Base-by-base conservation (phyloP, 2,113 vertebrate genomes). In the Corythornis cristatus region DNA sequence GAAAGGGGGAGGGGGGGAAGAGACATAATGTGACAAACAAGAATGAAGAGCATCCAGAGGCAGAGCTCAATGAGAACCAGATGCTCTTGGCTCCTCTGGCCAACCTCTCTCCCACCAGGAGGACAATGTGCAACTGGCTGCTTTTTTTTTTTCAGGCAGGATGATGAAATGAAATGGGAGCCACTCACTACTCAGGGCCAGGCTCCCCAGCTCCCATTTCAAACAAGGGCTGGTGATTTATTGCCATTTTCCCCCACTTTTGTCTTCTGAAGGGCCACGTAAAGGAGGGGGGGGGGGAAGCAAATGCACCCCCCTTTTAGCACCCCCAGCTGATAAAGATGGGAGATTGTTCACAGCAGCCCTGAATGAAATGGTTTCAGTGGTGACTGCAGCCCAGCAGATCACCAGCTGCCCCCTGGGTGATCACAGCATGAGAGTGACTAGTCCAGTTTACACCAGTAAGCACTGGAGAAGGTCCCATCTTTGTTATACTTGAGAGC, bases 61-160 rank as follows among this genome's bases (percentile, higher is more conserved):
- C 95, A 87, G 26, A 35, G 40, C 60, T 84, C 43, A 78, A 96
- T 77, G 67, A 94, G 80, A 97, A 96, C 94, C 97, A 97, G 97
- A 97, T 96, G 97, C 68, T 90, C 45, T 35, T 16, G 2, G 29
- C 50, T 75, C 29, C 66, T 74, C 84, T 65, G 42, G 72, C 80
- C 82, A 80, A 50, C 25, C 33, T 88, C 93, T 45, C 18, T 70
- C 67, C 51, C 14, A 64, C 75, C 50, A 88, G 90, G 33, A 84
- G 53, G 87, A 72, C 3, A 1, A 67, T 2, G 8, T 57, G 48
- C 64, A 74, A 21, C 50, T 26, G 37, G 17, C 54, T 21, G 58
- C 60, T 86, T 87, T 68, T 85, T n/a, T 37, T 37, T 37, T 37
- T 37, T 37, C 37, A 37, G 37, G 37, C 37, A 37, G 37, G 37